phyloP scores from a whole-genome alignment of 1,140 invertebrate species.

The Oppia nitens region DNA sequence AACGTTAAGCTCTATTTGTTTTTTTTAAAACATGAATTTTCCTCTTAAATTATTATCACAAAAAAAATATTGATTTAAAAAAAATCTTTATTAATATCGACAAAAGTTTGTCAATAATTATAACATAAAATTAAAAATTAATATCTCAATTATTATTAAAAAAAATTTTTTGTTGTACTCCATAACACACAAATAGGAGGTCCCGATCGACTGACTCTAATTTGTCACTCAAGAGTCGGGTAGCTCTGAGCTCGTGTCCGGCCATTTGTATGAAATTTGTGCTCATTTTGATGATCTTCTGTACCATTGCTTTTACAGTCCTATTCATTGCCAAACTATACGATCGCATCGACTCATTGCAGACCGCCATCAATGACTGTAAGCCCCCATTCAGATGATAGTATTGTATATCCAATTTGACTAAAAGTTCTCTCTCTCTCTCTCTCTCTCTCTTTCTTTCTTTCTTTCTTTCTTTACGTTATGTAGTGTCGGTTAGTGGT shows the following conservation, averaged over 20 bases:
- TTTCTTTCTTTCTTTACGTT: not conserved
- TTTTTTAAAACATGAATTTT: no score
- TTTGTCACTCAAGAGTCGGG: not conserved
- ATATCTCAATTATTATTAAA: no score
- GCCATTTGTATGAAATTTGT: slow-evolving; percentile 2
- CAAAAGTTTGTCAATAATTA: no score
- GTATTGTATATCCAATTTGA: not conserved
- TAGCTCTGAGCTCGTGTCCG: not conserved
- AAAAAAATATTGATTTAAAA: no score
- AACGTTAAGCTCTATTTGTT: no score
- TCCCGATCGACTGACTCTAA: not conserved
- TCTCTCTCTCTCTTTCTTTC: no score
- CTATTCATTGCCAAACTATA: not conserved
- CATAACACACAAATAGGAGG: not conserved
- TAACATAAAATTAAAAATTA: no score
- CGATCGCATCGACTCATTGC: slow-evolving; percentile 1
- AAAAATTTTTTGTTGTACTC: not conserved
- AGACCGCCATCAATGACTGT: not conserved
- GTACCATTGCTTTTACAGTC: not conserved
- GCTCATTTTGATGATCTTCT: not conserved
- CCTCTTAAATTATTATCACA: no score
- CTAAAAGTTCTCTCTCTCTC: no score
- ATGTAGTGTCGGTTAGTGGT: not conserved
- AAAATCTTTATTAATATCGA: no score
- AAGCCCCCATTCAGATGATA: not conserved